These are phyloP conservation scores for Prochilodus magdalenae DNA, from an alignment of 2,113 vertebrate genomes.

Conservation along the genomic window DNA sequence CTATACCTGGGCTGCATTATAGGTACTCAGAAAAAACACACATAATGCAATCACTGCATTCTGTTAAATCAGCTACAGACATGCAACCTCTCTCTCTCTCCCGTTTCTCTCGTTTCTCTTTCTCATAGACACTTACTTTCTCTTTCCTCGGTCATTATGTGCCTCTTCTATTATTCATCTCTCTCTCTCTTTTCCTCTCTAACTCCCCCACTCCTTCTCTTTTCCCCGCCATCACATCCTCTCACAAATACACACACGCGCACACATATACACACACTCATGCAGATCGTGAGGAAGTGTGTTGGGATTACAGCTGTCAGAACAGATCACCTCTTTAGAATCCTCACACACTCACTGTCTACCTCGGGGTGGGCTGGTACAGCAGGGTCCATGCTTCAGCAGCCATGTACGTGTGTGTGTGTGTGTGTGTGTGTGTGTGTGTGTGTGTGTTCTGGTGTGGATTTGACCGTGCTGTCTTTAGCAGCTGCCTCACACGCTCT, in stretches of 20 bases:
- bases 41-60: not conserved
- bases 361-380: not conserved
- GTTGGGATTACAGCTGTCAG: conserved; percentile 55
- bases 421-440: conserved; percentile 15
- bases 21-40: not conserved
- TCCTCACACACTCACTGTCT: not conserved
- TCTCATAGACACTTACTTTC: conserved; percentile 7
- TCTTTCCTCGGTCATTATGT: conserved; percentile 37
- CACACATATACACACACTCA: conserved; percentile 26
- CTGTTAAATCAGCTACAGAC: not conserved
- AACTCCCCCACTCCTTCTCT: not conserved
- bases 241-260: conserved; percentile 7
- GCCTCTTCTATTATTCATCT: conserved; percentile 46
- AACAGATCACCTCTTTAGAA: conserved; percentile 50
- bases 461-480: not conserved
- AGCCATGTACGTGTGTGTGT: not conserved
- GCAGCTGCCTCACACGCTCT: not conserved
- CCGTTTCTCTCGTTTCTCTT: not conserved
- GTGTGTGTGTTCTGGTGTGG: not conserved
- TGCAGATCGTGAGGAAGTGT: conserved; percentile 38
- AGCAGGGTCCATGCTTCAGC: not conserved
- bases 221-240: conserved; percentile 14
- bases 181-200: not conserved
- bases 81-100: not conserved
- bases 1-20: no score